Evolutionary conservation across 2,888 invertebrate species (phyloP).

Genomic region (Phyto melanocephala): DNA sequence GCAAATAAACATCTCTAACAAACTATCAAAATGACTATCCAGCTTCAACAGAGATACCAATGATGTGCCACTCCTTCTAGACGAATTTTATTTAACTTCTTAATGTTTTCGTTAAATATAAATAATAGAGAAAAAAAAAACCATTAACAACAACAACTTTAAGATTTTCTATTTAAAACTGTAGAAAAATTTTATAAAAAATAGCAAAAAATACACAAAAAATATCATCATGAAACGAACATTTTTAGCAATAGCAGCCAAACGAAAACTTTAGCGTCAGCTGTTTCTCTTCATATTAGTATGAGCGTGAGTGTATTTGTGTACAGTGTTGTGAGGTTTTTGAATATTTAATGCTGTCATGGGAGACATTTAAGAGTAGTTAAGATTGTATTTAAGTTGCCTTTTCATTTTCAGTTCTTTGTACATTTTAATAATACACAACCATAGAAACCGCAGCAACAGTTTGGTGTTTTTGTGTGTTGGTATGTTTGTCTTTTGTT

Average conservation of each 20-base stretch:
- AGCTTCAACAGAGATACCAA: slow-evolving; percentile 6
- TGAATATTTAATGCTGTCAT: too few relatives aligned
- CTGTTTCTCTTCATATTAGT: slow-evolving; percentile 5
- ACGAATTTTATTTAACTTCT: not conserved
- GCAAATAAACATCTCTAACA: not conserved
- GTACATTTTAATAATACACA: slow-evolving; percentile 37
- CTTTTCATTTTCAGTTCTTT: slow-evolving; percentile 13
- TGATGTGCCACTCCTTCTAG: not conserved
- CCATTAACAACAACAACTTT: not conserved
- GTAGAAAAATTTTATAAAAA: not conserved
- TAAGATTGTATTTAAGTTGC: not conserved
- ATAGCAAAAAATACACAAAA: not conserved
- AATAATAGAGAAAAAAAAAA: not conserved
- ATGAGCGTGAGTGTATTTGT: not conserved
- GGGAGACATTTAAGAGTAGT: not conserved
- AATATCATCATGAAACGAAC: not conserved
- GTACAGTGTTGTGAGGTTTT: not conserved
- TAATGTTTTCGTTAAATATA: slow-evolving; percentile 3
- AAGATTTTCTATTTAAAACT: not conserved
- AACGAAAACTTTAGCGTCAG: not conserved
- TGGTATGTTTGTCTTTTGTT: not conserved
- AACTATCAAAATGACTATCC: not conserved
- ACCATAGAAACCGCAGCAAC: slow-evolving; percentile 58
- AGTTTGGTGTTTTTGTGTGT: slow-evolving; percentile 44
- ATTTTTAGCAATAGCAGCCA: slow-evolving; percentile 20